Evolutionary conservation across 2,797 vertebrate genomes (phyloP).

Genomic region (Chelon auratus): DNA sequence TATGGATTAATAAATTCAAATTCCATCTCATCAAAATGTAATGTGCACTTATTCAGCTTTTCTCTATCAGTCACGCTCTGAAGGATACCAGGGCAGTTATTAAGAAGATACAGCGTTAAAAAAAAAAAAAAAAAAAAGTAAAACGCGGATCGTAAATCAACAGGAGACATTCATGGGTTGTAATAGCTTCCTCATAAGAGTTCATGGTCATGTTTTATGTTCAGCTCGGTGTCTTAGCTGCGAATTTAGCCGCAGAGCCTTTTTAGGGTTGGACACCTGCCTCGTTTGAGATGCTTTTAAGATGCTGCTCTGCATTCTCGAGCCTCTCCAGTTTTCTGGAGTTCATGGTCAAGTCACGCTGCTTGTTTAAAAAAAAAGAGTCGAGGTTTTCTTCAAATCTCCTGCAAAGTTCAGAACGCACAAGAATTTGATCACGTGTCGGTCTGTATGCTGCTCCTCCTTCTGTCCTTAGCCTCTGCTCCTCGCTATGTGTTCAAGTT

Average conservation of each 20-base stretch:
- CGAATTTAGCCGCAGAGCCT: conserved; percentile 10
- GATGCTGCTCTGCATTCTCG: conserved; percentile 10
- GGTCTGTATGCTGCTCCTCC: background rate
- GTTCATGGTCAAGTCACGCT: conserved; percentile 4
- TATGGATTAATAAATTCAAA: conserved; percentile 51
- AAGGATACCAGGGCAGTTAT: conserved; percentile 45
- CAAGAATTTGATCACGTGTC: background rate
- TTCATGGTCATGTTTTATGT: conserved; percentile 45
- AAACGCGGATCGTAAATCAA: conserved; percentile 53
- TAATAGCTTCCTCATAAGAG: conserved; percentile 46
- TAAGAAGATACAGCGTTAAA: conserved; percentile 54
- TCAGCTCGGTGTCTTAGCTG: conserved; percentile 19
- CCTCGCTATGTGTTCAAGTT: too few relatives aligned
- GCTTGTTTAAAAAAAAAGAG: conserved; percentile 5
- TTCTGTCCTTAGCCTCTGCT: too few relatives aligned
- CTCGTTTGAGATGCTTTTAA: conserved; percentile 34
- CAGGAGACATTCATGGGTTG: conserved; percentile 48
- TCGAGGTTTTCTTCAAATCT: conserved; percentile 21
- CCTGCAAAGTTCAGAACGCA: conserved; percentile 3
- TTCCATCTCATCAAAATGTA: conserved; percentile 61
- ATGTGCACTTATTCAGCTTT: conserved; percentile 49
- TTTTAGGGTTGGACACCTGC: conserved; percentile 19
- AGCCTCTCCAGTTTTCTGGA: conserved; percentile 14
- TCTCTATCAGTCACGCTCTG: conserved; percentile 44
- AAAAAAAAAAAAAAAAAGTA: conserved; percentile 51